These are phyloP conservation scores for Eudyptes chrysolophus DNA, from an alignment of 2,113 vertebrate species.

Conservation along the genomic window DNA sequence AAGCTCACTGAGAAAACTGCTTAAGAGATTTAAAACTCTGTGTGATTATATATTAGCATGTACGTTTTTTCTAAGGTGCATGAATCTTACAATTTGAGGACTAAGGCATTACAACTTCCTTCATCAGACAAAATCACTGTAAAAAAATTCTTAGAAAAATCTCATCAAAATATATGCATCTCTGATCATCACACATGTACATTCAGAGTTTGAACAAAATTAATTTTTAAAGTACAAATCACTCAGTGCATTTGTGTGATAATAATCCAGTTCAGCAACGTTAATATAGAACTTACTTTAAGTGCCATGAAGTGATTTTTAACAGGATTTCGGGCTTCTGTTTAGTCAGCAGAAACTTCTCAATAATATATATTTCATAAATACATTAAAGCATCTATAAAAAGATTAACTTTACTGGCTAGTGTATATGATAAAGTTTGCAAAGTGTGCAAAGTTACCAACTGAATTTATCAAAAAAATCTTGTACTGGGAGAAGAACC, in stretches of 20 bases:
- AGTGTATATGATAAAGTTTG: not conserved
- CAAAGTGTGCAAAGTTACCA: not conserved
- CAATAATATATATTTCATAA: not conserved
- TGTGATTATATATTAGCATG: not conserved
- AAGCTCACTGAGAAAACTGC: not conserved
- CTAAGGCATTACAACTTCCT: not conserved
- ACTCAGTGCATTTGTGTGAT: not conserved
- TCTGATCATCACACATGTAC: not conserved
- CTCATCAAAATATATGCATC: not conserved
- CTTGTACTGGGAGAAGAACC: not conserved
- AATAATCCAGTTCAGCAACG: not conserved
- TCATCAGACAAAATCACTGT: not conserved
- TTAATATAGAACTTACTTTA: not conserved
- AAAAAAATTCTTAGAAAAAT: not conserved
- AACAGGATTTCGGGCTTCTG: not conserved
- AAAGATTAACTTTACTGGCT: not conserved
- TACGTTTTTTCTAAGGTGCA: not conserved
- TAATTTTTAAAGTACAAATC: not conserved
- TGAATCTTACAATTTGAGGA: not conserved
- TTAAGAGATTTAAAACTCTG: not conserved
- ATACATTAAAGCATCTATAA: not conserved
- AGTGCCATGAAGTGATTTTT: not conserved
- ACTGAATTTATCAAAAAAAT: not conserved
- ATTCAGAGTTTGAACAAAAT: not conserved
- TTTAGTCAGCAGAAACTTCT: not conserved